These are phyloP conservation scores for Oenanthe melanoleuca DNA, from an alignment of 2,113 vertebrate species.

Conservation along the genomic window DNA sequence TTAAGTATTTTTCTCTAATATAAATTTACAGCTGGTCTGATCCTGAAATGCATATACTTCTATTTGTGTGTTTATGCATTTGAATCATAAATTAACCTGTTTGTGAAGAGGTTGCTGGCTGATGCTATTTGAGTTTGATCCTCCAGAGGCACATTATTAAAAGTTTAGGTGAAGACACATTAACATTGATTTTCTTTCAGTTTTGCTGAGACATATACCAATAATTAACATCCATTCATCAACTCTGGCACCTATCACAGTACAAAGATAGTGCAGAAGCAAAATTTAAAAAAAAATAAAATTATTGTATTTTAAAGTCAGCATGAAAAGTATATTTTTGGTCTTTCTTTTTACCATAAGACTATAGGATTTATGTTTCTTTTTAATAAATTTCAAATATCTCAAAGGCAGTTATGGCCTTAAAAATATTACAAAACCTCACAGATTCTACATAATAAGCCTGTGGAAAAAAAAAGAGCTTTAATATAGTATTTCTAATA, in stretches of 20 bases:
- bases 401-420: not conserved
- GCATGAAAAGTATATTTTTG: not conserved
- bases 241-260: not conserved
- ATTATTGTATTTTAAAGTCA: not conserved
- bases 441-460: not conserved
- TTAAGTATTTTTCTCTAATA: not conserved
- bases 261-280: not conserved
- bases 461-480: not conserved
- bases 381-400: not conserved
- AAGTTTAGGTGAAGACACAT: slow-evolving; percentile 36
- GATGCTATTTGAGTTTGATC: slow-evolving; percentile 15
- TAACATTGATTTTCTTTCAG: slow-evolving; percentile 12
- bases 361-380: not conserved
- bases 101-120: not conserved
- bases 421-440: not conserved
- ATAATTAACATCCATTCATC: slow-evolving; percentile 13
- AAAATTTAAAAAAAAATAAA: not conserved
- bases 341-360: not conserved
- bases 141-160: not conserved
- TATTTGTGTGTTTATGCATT: not conserved
- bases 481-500: not conserved
- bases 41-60: not conserved
- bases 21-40: not conserved
- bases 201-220: not conserved
- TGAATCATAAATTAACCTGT: slow-evolving; percentile 32